A percentile compares a stretch with the other conserved stretches of the same genome.
Conservation (phyloP, 2,797 vertebrate species). For the Lepilemur ruficaudatus region DNA sequence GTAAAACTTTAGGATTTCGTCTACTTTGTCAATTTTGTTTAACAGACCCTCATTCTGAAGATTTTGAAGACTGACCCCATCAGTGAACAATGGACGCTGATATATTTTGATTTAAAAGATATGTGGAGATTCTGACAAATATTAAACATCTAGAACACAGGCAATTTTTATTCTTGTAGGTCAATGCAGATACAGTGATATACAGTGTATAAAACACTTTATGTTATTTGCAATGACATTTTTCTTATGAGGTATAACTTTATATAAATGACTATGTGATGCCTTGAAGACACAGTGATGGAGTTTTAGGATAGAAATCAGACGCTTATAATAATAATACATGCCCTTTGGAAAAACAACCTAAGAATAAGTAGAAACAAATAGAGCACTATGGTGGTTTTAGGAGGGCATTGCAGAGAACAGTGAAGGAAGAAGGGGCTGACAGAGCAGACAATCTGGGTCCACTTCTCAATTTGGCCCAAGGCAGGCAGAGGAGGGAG, state of each 20-base stretch:
- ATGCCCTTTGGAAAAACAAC: background rate
- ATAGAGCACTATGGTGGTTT: background rate
- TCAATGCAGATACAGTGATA: background rate
- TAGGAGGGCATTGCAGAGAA: background rate
- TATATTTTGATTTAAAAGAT: background rate
- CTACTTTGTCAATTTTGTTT: background rate
- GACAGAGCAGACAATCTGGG: background rate
- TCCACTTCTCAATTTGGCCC: background rate
- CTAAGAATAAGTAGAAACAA: background rate
- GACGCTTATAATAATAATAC: background rate
- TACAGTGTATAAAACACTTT: background rate
- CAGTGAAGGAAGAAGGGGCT: rapidly evolving
- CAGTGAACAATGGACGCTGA: background rate
- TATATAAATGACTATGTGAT: background rate
- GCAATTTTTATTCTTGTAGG: background rate
- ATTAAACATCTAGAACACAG: background rate
- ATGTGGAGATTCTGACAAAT: background rate
- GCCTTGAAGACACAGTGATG: background rate
- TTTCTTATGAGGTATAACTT: background rate
- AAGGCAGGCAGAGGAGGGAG: background rate
- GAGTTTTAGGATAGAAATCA: background rate
- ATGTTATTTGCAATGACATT: rapidly evolving
- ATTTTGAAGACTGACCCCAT: background rate
- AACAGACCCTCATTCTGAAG: background rate
- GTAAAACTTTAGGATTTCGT: background rate